Percentiles rank a stretch among this genome's conserved stretches.
Evolutionary conservation across 2,888 invertebrate species (phyloP).

Genomic region (Sericinus montela): DNA sequence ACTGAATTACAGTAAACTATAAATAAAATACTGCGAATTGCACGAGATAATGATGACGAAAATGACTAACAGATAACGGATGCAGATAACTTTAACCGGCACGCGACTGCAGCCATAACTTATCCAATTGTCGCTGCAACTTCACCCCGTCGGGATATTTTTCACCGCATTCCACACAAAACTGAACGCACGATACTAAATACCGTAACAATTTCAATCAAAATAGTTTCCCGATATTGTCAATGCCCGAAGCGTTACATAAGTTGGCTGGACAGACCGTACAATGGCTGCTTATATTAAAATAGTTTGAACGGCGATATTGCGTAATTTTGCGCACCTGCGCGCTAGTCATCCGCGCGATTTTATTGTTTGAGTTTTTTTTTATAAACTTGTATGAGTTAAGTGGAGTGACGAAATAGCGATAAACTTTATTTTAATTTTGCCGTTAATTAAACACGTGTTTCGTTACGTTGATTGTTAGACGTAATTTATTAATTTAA

Average conservation of each 20-base stretch:
- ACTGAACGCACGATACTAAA: conserved; percentile 24
- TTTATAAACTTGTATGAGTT: conserved; percentile 24
- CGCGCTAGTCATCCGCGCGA: conserved; percentile 26
- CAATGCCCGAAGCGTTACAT: conserved; percentile 16
- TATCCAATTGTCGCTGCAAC: background rate
- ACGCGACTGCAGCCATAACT: too few species aligned
- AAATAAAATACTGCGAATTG: too few species aligned
- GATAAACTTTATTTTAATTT: background rate
- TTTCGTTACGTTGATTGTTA: background rate
- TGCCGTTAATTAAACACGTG: background rate
- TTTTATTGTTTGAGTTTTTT: conserved; percentile 27
- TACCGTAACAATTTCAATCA: conserved; percentile 61
- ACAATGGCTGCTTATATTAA: conserved; percentile 60
- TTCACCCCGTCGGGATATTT: conserved; percentile 5
- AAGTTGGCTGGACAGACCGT: conserved; percentile 26
- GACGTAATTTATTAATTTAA: background rate
- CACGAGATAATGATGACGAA: too few species aligned
- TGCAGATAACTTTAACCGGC: too few species aligned
- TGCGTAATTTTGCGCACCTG: conserved; percentile 29
- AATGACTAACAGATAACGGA: too few species aligned
- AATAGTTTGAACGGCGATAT: conserved; percentile 45
- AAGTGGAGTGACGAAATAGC: conserved; percentile 8
- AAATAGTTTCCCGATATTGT: conserved; percentile 48
- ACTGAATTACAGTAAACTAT: too few species aligned
- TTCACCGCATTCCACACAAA: background rate